These are phyloP conservation scores for Centroberyx gerrardi DNA, from an alignment of 2,797 vertebrate species.

Conservation along the genomic window DNA sequence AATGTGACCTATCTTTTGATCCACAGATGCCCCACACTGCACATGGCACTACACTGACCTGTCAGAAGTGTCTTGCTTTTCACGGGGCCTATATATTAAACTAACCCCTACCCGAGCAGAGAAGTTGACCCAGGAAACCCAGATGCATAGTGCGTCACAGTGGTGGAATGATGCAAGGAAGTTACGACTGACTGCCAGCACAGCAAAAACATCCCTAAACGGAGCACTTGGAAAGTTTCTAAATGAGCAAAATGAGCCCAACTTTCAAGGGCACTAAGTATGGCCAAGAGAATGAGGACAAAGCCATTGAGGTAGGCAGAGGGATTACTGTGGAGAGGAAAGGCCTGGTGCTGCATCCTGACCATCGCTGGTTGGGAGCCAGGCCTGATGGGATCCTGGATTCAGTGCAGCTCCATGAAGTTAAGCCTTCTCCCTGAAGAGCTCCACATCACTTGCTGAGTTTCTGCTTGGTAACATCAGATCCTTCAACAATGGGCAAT, in stretches of 20 bases:
- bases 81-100: conserved; percentile 41
- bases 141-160: conserved; percentile 25
- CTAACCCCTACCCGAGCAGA: conserved; percentile 50
- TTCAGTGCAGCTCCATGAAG: conserved; percentile 39
- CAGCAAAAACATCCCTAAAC: no score
- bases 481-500: conserved; percentile 2
- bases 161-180: neutral
- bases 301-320: conserved; percentile 33
- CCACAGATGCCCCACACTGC: conserved; percentile 53
- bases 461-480: conserved; percentile 35
- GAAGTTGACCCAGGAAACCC: conserved; percentile 23
- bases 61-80: conserved; percentile 52
- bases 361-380: no score
- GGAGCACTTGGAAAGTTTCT: conserved; percentile 7
- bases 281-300: conserved; percentile 23
- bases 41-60: conserved; percentile 56
- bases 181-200: conserved; percentile 13
- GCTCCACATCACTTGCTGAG: conserved; percentile 22
- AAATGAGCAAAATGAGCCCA: conserved; percentile 21
- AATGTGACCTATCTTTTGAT: conserved; percentile 78
- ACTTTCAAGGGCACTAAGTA: conserved; percentile 15
- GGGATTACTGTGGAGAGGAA: conserved; percentile 14
- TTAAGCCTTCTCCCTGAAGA: conserved; percentile 37
- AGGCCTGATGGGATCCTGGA: no score
- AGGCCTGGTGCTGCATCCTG: conserved; percentile 21